Percentiles rank a stretch among this genome's conserved stretches.
These are phyloP conservation scores for Panthera leo DNA, from an alignment of 2,113 vertebrate genomes.

Conservation along the genomic window DNA sequence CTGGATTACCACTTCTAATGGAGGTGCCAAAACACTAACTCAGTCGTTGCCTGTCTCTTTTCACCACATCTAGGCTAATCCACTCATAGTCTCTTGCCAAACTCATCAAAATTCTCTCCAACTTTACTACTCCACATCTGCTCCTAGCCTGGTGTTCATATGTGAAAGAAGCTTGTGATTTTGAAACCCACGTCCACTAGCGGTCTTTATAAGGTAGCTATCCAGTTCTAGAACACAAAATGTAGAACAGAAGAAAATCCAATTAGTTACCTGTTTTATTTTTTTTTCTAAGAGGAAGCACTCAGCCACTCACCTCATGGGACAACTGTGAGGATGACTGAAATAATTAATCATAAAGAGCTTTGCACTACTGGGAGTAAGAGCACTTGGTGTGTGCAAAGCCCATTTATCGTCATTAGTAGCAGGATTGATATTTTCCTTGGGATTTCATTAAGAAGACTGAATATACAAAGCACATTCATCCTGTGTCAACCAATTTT, in stretches of 20 bases:
- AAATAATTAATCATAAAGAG: conserved; percentile 63
- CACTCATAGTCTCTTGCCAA: background rate
- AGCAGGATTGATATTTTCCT: conserved; percentile 9
- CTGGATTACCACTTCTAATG: background rate
- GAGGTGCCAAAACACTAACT: background rate
- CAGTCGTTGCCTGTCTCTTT: background rate
- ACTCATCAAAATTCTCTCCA: background rate
- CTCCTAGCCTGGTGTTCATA: background rate
- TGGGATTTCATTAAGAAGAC: conserved; percentile 72
- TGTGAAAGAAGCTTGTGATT: background rate
- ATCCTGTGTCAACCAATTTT: background rate
- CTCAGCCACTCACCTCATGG: conserved; percentile 35
- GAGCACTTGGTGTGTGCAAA: background rate
- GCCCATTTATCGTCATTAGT: conserved; percentile 37
- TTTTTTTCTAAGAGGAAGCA: background rate
- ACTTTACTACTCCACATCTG: background rate
- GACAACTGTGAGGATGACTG: conserved; percentile 49
- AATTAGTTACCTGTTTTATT: background rate
- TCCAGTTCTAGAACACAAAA: conserved; percentile 65
- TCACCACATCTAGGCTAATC: background rate
- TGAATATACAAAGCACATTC: background rate
- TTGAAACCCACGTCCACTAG: background rate
- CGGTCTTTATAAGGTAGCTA: background rate
- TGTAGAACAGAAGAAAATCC: conserved; percentile 23
- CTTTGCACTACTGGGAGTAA: conserved; percentile 5